A percentile compares a stretch with the other conserved stretches of the same genome.
Evolutionary conservation across 2,888 invertebrate genomes (phyloP).

Genomic region (Labia minor): DNA sequence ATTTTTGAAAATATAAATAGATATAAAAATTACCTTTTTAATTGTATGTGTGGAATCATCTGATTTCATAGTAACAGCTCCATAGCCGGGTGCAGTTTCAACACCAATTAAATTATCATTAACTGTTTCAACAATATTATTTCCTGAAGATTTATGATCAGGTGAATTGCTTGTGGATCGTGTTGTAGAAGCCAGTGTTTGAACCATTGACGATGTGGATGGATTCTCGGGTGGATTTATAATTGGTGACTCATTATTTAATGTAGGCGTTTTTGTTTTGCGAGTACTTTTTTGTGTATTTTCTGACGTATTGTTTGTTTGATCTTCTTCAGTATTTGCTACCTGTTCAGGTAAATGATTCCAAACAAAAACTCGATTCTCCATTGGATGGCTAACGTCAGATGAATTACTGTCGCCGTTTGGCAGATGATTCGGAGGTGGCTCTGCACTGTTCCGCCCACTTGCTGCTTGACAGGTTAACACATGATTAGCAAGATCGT

Average conservation of each 20-base stretch:
- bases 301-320: constrained; percentile 22
- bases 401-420: constrained; percentile 33
- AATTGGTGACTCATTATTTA: neutral
- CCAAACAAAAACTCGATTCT: constrained; percentile 73
- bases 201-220: neutral
- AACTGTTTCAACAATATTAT: constrained; percentile 16
- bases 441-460: constrained; percentile 29
- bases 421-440: constrained; percentile 21
- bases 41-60: constrained; percentile 32
- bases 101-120: constrained; percentile 39
- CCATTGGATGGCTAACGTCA: constrained; percentile 56
- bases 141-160: constrained; percentile 5
- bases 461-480: constrained; percentile 54
- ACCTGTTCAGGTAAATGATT: constrained; percentile 51
- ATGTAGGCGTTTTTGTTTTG: neutral
- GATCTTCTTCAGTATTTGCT: constrained; percentile 37
- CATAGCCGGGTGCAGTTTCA: constrained; percentile 42
- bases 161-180: neutral
- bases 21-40: constrained; percentile 19
- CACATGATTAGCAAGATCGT: constrained; percentile 64
- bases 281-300: neutral
- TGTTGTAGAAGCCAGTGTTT: neutral
- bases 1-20: too few species aligned
- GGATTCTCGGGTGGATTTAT: neutral
- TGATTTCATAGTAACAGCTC: constrained; percentile 31